These are phyloP conservation scores for Oncorhynchus keta DNA, from an alignment of 2,113 vertebrate species.

Conservation along the genomic window DNA sequence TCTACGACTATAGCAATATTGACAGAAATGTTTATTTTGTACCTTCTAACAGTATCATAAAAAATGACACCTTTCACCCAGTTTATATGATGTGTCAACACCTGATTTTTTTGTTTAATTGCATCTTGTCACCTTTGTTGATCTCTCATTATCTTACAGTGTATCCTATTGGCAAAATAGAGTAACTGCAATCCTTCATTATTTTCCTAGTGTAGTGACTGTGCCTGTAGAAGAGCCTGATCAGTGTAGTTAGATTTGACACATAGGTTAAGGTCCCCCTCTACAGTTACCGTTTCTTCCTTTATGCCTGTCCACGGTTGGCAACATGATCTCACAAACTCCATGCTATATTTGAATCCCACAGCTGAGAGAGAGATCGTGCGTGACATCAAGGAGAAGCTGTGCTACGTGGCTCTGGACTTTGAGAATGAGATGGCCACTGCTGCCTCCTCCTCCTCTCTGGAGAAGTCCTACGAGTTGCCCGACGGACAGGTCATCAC, in stretches of 20 bases:
- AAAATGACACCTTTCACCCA: too few species aligned
- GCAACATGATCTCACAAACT: neutral
- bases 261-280: neutral
- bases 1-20: too few species aligned
- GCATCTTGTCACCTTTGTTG: neutral
- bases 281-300: too few species aligned
- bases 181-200: neutral
- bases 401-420: slow-evolving; percentile 88
- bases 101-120: neutral
- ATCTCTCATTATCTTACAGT: neutral
- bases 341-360: neutral
- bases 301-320: neutral
- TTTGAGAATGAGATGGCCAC: slow-evolving; percentile 94
- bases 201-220: neutral
- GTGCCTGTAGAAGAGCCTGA: neutral
- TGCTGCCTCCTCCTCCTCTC: slow-evolving; percentile 86
- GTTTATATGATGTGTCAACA: too few species aligned
- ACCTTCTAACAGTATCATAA: neutral
- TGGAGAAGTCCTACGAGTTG: slow-evolving; percentile 90
- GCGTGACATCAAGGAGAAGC: slow-evolving; percentile 90
- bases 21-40: too few species aligned
- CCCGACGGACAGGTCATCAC: slow-evolving; percentile 91
- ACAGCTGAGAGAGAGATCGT: slow-evolving; percentile 90
- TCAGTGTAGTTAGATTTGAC: neutral
- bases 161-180: neutral